These are phyloP conservation scores for Meriones unguiculatus DNA, from an alignment of 2,113 vertebrate species.

Conservation along the genomic window DNA sequence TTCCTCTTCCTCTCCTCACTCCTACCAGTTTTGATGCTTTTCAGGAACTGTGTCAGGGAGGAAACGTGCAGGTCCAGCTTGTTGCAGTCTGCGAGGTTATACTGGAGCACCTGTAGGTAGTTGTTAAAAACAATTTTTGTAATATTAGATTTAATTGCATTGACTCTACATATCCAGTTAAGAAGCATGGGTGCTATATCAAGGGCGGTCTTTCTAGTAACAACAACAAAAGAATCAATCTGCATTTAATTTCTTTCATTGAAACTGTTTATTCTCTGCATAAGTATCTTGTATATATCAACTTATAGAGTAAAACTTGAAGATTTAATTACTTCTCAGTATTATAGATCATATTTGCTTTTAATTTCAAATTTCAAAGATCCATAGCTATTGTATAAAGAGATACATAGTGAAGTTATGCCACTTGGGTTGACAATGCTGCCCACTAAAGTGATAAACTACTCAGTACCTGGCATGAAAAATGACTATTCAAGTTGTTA, in stretches of 20 bases:
- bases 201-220: neutral
- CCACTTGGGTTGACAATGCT: neutral
- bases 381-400: neutral
- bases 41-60: too few relatives aligned
- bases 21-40: neutral
- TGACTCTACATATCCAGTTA: neutral
- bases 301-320: neutral
- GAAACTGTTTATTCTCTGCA: neutral
- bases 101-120: too few relatives aligned
- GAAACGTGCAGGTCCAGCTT: too few relatives aligned
- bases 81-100: too few relatives aligned
- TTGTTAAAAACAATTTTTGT: neutral
- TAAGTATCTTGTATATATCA: neutral
- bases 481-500: neutral
- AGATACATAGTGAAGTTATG: neutral
- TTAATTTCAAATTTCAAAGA: neutral
- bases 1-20: neutral
- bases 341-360: neutral
- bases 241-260: neutral
- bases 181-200: neutral
- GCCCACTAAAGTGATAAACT: neutral
- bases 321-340: neutral
- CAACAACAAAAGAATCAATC: neutral
- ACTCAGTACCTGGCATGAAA: neutral
- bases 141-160: neutral